phyloP scores from a whole-genome alignment of 2,113 vertebrate species.

The Leptodactylus fuscus region DNA sequence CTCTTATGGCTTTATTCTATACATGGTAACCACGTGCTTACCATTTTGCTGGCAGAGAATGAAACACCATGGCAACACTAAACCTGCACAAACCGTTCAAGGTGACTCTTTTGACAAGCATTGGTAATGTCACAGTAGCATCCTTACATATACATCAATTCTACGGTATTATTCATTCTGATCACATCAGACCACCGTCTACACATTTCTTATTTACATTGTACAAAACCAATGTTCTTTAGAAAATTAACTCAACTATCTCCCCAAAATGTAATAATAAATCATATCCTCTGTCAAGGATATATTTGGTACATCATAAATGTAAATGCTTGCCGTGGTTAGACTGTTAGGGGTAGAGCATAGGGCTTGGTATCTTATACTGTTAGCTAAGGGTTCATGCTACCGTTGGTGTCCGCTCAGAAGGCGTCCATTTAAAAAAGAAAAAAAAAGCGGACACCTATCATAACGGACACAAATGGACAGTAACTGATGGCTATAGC shows the following conservation, averaged over 20 bases:
- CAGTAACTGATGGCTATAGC: no score
- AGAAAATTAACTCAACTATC: not conserved
- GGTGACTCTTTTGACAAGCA: slow-evolving; percentile 34
- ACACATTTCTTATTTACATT: not conserved
- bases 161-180: not conserved
- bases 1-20: not conserved
- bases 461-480: no score
- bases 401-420: no score
- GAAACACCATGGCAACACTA: slow-evolving; percentile 54
- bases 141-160: not conserved
- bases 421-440: no score
- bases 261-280: not conserved
- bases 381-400: no score
- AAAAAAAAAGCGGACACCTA: no score
- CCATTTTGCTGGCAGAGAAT: slow-evolving; percentile 33
- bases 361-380: no score
- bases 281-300: not conserved
- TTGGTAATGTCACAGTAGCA: not conserved
- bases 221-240: no score
- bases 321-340: not conserved
- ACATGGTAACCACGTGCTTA: not conserved
- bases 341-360: not conserved
- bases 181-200: not conserved
- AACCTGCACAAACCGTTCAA: slow-evolving; percentile 24
- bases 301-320: not conserved